A percentile compares a stretch with the other conserved stretches of the same genome.
Conservation (phyloP, 1,140 invertebrate genomes). For the Tetragonula clypearis region DNA sequence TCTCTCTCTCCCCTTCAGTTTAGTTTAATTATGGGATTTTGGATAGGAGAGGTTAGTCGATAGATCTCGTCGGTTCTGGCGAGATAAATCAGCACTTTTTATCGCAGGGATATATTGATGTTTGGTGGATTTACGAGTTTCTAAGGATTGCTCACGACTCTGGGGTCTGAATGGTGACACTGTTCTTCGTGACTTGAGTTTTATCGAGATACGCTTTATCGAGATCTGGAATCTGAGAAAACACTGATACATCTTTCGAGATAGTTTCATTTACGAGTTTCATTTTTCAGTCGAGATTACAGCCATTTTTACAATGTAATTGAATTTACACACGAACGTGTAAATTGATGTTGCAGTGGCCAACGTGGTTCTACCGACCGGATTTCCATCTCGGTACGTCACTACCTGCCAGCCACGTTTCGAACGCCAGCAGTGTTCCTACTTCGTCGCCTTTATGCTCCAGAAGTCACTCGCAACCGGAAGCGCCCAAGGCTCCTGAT, state of each 20-base stretch:
- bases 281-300: background rate
- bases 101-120: background rate
- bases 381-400: constrained; percentile 68
- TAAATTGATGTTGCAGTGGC: constrained; percentile 72
- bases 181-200: background rate
- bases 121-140: background rate
- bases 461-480: constrained; percentile 63
- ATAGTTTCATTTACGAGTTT: background rate
- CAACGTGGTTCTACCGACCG: constrained; percentile 76
- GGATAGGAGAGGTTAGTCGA: background rate
- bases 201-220: background rate
- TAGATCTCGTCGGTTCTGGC: background rate
- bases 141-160: background rate
- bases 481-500: constrained; percentile 68
- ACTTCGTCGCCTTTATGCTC: constrained; percentile 65
- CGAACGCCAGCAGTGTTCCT: constrained; percentile 64
- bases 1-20: background rate
- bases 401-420: constrained; percentile 54
- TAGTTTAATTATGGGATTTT: too few relatives aligned
- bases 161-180: background rate
- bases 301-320: background rate
- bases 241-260: background rate
- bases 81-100: background rate
- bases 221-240: background rate
- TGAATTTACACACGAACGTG: background rate